Conservation (phyloP, 2,113 vertebrate species). For the Neolamprologus cancellatus region DNA sequence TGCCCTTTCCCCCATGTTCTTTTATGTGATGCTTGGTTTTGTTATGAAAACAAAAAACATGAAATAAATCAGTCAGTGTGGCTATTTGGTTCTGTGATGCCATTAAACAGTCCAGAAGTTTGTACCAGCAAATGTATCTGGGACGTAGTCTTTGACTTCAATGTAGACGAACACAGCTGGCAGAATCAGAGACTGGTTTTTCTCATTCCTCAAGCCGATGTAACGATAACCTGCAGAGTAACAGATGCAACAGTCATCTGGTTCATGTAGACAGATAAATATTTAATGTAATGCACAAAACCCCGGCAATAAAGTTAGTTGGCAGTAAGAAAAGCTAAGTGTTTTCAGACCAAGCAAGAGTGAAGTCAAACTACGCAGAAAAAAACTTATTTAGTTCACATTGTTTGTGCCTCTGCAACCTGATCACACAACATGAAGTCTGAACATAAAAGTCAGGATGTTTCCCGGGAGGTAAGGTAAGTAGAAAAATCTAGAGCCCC, state of each 20-base stretch:
- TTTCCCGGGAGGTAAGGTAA: not conserved
- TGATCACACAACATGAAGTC: not conserved
- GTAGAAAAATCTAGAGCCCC: not conserved
- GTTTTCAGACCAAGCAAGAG: not conserved
- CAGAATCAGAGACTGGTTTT: constrained; percentile 86
- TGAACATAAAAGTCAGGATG: not conserved
- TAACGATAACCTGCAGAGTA: constrained; percentile 85
- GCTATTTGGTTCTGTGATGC: not conserved
- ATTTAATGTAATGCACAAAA: not conserved
- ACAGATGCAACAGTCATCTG: not conserved
- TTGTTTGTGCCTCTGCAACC: not conserved
- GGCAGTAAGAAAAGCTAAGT: not conserved
- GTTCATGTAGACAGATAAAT: not conserved
- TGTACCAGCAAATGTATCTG: constrained; percentile 94
- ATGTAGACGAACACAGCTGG: constrained; percentile 94
- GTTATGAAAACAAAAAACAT: not conserved
- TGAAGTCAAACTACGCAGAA: not conserved
- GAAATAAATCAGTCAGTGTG: fast-evolving
- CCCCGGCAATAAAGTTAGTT: not conserved
- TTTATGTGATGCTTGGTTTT: not conserved
- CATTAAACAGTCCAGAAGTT: not conserved
- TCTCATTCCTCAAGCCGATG: constrained; percentile 91
- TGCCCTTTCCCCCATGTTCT: not conserved
- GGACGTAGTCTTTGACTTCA: constrained; percentile 95
- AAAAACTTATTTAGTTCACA: not conserved